These are phyloP conservation scores for Coracopsis vasa DNA, from an alignment of 2,113 vertebrate species.

Conservation along the genomic window DNA sequence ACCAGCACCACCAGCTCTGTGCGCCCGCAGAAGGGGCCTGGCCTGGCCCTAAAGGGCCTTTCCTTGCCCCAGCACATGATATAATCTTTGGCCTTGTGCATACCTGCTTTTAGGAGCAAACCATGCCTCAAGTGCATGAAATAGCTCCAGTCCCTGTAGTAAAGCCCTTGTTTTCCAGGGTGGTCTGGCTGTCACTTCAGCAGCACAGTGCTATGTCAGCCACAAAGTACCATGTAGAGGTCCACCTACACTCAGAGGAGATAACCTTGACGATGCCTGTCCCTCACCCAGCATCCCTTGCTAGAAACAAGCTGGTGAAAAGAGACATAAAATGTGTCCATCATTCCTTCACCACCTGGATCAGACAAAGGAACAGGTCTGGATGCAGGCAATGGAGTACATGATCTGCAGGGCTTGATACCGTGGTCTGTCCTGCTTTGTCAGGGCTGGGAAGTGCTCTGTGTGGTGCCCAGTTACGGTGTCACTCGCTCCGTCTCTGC, in stretches of 20 bases:
- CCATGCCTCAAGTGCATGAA: no score
- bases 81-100: neutral
- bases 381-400: neutral
- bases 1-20: neutral
- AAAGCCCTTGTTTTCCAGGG: neutral
- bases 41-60: neutral
- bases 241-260: neutral
- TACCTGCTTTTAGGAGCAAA: neutral
- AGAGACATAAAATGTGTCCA: neutral
- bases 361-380: neutral
- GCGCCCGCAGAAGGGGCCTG: neutral
- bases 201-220: neutral
- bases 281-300: neutral
- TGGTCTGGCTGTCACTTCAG: neutral
- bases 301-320: neutral
- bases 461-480: neutral
- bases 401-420: neutral
- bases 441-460: neutral
- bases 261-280: neutral
- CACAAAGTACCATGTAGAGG: neutral
- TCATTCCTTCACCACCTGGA: neutral
- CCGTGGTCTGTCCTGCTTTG: fast-evolving
- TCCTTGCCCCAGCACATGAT: neutral
- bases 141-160: neutral
- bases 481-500: fast-evolving